A percentile compares a stretch with the other conserved stretches of the same genome.
These are phyloP conservation scores for Sinocyclocheilus grahami DNA, from an alignment of 2,113 vertebrate genomes.

Conservation along the genomic window DNA sequence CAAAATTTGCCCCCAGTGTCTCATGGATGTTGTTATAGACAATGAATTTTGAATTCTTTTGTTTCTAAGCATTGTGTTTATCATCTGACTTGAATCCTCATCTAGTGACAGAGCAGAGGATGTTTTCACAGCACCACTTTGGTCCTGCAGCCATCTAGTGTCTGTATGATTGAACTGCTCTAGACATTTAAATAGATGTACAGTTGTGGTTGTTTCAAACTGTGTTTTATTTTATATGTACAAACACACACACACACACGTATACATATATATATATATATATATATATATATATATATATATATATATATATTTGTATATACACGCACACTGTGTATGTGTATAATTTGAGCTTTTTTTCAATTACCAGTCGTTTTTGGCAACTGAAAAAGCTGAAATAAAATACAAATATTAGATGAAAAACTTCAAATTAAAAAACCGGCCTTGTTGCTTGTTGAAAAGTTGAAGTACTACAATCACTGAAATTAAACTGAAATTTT, in stretches of 20 bases:
- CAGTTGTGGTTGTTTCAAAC: neutral
- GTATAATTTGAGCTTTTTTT: too few relatives aligned
- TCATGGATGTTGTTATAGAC: neutral
- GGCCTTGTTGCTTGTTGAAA: too few relatives aligned
- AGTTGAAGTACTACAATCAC: neutral
- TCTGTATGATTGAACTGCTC: neutral
- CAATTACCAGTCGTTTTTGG: too few relatives aligned
- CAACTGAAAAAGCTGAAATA: neutral
- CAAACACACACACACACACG: too few relatives aligned
- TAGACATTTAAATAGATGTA: neutral
- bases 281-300: too few relatives aligned
- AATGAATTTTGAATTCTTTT: neutral
- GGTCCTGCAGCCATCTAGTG: conserved; percentile 44
- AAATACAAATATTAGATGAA: too few relatives aligned
- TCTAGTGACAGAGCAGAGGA: neutral
- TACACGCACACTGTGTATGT: too few relatives aligned
- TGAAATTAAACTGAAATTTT: neutral
- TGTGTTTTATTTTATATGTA: neutral
- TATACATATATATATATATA: too few relatives aligned
- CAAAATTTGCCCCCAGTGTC: neutral
- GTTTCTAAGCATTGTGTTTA: neutral
- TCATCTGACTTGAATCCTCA: neutral
- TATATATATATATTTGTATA: too few relatives aligned
- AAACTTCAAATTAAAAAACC: too few relatives aligned
- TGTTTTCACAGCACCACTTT: neutral